Evolutionary conservation across 2,797 vertebrate genomes (phyloP).

Genomic region (Mormyrus proboscirostris): DNA sequence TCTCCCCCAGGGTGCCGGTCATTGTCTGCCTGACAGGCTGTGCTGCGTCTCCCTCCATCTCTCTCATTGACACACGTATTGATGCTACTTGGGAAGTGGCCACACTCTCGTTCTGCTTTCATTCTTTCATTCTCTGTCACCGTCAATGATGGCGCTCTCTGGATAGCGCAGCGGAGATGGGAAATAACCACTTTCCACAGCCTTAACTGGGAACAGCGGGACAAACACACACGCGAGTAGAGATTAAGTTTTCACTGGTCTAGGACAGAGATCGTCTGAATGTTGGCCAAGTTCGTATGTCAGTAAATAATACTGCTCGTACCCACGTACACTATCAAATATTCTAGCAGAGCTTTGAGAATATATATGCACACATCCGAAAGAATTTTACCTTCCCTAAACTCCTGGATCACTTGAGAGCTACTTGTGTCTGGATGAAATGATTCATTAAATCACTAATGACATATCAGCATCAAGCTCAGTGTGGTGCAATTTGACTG

Average conservation of each 20-base stretch:
- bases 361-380: background rate
- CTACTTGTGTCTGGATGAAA: background rate
- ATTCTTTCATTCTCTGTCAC: slow-evolving; percentile 79
- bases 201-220: slow-evolving; percentile 51
- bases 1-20: slow-evolving; percentile 74
- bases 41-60: slow-evolving; percentile 43
- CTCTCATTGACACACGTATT: slow-evolving; percentile 82
- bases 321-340: background rate
- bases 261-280: background rate
- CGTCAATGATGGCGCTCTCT: slow-evolving; percentile 80
- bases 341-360: background rate
- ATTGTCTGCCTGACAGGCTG: slow-evolving; percentile 57
- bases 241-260: background rate
- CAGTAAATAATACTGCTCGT: background rate
- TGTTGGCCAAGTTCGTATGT: background rate
- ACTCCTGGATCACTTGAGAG: background rate
- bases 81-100: slow-evolving; percentile 78
- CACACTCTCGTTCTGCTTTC: slow-evolving; percentile 75
- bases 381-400: background rate
- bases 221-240: background rate
- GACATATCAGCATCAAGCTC: background rate
- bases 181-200: slow-evolving; percentile 72
- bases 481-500: background rate
- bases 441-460: background rate
- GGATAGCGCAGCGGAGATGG: slow-evolving; percentile 74